A percentile compares a stretch with the other conserved stretches of the same genome.
Conservation (phyloP, 2,888 invertebrate genomes). For the Phragmatobia fuliginosa region DNA sequence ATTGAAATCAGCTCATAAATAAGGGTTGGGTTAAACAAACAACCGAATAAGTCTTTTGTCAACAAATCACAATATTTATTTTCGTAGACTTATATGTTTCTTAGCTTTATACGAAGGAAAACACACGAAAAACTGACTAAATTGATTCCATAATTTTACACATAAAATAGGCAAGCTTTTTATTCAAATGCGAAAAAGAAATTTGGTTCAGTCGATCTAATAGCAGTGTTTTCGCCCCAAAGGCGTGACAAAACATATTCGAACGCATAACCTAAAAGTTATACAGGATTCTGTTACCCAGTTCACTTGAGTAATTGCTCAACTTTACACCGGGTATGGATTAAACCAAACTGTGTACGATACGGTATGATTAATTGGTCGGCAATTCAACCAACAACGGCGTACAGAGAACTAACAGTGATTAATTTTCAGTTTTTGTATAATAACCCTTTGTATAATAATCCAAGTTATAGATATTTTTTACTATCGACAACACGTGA, state of each 20-base stretch:
- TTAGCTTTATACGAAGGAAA: neutral
- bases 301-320: constrained; percentile 46
- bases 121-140: neutral
- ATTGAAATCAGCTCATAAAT: neutral
- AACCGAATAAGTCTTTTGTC: neutral
- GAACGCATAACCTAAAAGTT: constrained; percentile 19
- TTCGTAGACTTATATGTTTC: neutral
- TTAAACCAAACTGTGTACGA: constrained; percentile 27
- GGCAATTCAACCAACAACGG: constrained; percentile 31
- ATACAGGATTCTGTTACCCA: constrained; percentile 30
- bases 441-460: neutral
- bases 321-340: constrained; percentile 38
- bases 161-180: neutral
- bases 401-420: constrained; percentile 20
- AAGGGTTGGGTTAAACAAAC: neutral
- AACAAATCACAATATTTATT: constrained; percentile 13
- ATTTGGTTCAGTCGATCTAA: neutral
- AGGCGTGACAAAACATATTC: constrained; percentile 6
- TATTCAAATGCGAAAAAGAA: neutral
- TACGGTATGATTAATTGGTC: constrained; percentile 42
- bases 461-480: constrained; percentile 1
- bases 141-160: neutral
- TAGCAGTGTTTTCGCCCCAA: neutral
- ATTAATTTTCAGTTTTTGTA: constrained; percentile 27
- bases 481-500: neutral